A percentile compares a stretch with the other conserved stretches of the same genome.
Evolutionary conservation across 2,797 vertebrate genomes (phyloP).

Genomic region (Lepidocolaptes lacrymiger): DNA sequence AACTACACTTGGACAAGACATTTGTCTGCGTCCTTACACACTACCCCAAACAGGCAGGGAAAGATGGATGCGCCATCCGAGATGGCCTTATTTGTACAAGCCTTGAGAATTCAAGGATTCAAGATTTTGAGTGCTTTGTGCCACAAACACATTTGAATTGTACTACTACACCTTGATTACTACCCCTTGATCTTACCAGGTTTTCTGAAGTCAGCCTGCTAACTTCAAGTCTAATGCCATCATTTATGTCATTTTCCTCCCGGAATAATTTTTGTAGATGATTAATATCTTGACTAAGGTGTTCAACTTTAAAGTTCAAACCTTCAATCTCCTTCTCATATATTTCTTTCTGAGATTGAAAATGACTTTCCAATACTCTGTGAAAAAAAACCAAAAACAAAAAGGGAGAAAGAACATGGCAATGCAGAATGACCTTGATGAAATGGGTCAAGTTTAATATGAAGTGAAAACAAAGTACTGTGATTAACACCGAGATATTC

Average conservation of each 20-base stretch:
- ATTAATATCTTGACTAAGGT: constrained; percentile 89
- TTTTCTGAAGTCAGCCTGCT: constrained; percentile 90
- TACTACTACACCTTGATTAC: neutral
- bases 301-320: constrained; percentile 86
- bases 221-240: constrained; percentile 88
- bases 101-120: neutral
- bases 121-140: neutral
- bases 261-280: constrained; percentile 89
- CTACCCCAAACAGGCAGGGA: neutral
- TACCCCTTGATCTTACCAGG: constrained; percentile 75
- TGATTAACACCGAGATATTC: neutral
- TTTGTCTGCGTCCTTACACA: neutral
- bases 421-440: neutral
- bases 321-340: constrained; percentile 88
- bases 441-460: neutral
- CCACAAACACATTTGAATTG: neutral
- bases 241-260: constrained; percentile 89
- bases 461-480: neutral
- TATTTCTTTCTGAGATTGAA: constrained; percentile 87
- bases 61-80: neutral
- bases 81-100: fast-evolving
- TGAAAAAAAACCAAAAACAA: neutral
- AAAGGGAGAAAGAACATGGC: neutral
- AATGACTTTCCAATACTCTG: constrained; percentile 89
- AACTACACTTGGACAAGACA: neutral